phyloP scores from a whole-genome alignment of 2,113 vertebrate species.

The Xyrauchen texanus region DNA sequence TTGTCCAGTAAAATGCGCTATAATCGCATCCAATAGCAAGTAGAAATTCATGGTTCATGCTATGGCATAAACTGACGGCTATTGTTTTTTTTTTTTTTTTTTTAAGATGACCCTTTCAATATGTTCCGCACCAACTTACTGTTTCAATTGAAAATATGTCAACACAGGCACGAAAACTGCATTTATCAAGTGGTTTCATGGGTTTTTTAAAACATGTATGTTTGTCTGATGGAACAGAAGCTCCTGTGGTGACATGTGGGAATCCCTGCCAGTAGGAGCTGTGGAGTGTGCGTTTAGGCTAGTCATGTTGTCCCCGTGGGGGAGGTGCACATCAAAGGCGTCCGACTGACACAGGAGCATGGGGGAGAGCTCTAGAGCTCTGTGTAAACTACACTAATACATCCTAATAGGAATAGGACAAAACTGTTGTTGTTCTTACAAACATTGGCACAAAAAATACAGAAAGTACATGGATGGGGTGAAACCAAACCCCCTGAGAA shows the following conservation, averaged over 20 bases:
- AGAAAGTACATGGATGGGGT: neutral
- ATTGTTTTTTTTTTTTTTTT: too few species aligned
- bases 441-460: slow-evolving; percentile 65
- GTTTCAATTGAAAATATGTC: too few species aligned
- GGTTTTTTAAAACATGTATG: neutral
- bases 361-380: slow-evolving; percentile 48
- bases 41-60: too few species aligned
- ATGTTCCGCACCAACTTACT: too few species aligned
- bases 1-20: too few species aligned
- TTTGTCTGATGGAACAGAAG: slow-evolving; percentile 1
- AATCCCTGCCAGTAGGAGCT: too few species aligned
- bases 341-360: slow-evolving; percentile 7
- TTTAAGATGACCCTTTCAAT: too few species aligned
- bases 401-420: slow-evolving; percentile 82
- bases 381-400: slow-evolving; percentile 70
- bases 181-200: neutral
- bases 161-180: too few species aligned
- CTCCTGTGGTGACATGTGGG: neutral
- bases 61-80: too few species aligned
- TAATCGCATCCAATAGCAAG: too few species aligned
- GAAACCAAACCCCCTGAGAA: too few species aligned
- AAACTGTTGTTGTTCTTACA: slow-evolving; percentile 81
- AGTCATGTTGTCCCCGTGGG: neutral
- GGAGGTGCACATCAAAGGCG: slow-evolving; percentile 37
- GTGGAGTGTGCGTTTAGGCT: neutral